These are phyloP conservation scores for Leucophenga montana DNA, from an alignment of 2,888 invertebrate genomes.

Conservation along the genomic window DNA sequence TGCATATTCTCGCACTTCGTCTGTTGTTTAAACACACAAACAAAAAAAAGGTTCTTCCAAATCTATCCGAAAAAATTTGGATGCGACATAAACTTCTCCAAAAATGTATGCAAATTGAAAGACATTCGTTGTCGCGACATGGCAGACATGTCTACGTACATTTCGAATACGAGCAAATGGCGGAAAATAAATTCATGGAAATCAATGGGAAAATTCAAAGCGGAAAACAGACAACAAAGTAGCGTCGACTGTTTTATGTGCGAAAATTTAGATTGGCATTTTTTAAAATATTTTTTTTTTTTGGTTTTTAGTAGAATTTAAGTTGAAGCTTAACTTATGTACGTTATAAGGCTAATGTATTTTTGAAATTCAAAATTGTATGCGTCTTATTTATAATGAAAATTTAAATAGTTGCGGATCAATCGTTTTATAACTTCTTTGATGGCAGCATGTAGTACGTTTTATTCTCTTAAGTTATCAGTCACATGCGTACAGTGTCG, in stretches of 20 bases:
- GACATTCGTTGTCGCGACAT: constrained; percentile 15
- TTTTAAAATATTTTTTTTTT: too few relatives aligned
- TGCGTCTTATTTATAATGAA: too few relatives aligned
- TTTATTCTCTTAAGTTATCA: too few relatives aligned
- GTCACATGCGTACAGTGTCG: too few relatives aligned
- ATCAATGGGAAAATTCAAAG: background rate
- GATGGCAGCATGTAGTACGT: too few relatives aligned
- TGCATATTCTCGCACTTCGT: constrained; percentile 54
- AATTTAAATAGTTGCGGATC: too few relatives aligned
- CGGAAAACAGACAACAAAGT: constrained; percentile 11
- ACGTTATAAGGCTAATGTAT: too few relatives aligned
- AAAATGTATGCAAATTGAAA: constrained; percentile 11
- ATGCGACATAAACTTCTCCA: background rate
- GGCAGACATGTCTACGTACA: too few relatives aligned
- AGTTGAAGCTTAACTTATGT: too few relatives aligned
- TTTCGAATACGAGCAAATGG: background rate
- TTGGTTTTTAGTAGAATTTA: too few relatives aligned
- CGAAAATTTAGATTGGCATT: background rate
- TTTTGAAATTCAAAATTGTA: too few relatives aligned
- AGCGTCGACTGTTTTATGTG: constrained; percentile 15
- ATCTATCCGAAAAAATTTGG: background rate
- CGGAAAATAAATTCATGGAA: constrained; percentile 8
- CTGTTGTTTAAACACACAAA: constrained; percentile 34
- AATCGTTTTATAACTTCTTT: too few relatives aligned
- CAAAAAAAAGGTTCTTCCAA: constrained; percentile 43